phyloP scores from a whole-genome alignment of 37 sponge, comb jelly and placozoan species.

The Crambe crambe region DNA sequence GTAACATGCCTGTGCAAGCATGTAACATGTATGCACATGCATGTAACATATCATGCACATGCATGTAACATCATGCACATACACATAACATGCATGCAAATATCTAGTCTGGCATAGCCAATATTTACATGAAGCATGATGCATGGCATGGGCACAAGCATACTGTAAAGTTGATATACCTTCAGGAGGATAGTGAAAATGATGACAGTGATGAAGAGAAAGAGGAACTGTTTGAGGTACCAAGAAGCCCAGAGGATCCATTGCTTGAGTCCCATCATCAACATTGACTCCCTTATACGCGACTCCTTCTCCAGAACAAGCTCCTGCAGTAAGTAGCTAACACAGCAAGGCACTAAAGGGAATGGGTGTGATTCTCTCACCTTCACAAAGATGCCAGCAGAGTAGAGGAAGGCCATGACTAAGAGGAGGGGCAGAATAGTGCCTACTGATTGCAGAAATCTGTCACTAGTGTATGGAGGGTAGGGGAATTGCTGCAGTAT shows the following conservation, averaged over 20 bases:
- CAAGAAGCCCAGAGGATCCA: slow-evolving; percentile 79
- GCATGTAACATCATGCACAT: no score
- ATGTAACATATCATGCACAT: no score
- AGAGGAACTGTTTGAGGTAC: slow-evolving; percentile 87
- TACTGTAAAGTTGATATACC: slow-evolving; percentile 50
- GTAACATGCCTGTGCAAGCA: no score
- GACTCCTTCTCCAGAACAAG: slow-evolving; percentile 84
- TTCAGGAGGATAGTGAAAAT: slow-evolving; percentile 70
- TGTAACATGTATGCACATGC: no score
- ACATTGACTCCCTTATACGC: slow-evolving; percentile 88
- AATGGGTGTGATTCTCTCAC: no score
- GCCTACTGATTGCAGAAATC: slow-evolving; percentile 54
- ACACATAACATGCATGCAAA: no score
- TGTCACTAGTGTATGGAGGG: slow-evolving; percentile 61
- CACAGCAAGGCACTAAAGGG: no score
- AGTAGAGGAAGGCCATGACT: slow-evolving; percentile 82
- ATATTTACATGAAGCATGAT: no score
- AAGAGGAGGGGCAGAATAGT: slow-evolving; percentile 80
- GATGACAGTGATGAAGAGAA: slow-evolving; percentile 70
- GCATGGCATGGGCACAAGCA: no score
- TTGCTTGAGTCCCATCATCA: slow-evolving; percentile 93
- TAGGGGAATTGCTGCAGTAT: slow-evolving; percentile 88
- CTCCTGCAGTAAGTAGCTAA: no score
- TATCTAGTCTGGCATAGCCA: no score
- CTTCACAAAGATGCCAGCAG: slow-evolving; percentile 74